Evolutionary conservation across 2,113 vertebrate genomes (phyloP), one percentile per base, ranked within the genome.

Genomic region (Cinclus mexicanus): DNA sequence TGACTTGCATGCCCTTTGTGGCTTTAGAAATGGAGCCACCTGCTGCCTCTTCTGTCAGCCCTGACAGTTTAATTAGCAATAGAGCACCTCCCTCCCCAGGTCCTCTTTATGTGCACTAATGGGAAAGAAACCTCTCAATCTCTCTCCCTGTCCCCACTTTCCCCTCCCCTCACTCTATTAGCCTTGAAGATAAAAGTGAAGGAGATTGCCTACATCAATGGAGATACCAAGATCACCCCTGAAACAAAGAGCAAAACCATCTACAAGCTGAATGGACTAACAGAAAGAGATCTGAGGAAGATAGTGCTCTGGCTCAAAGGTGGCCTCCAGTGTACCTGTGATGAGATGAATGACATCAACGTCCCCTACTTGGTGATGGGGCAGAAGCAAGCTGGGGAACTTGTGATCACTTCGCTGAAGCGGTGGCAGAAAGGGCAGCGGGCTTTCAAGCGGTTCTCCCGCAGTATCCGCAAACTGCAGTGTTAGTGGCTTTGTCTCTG

Each of bases 141-240:
- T 94, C 87, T 96, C 83, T 94, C 76, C 67, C 81, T 68, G 64
- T 61, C 63, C 50, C 52, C 50, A 7, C 71, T 84, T 81, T 87
- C 74, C 91, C 95, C 86, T 77, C 74, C 83, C 42, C 68, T 96
- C 29, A 3, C 89, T 91, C 81, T 95, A 72, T 50, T 89, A 99
- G 99, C 99, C 52, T 97, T 99, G 96, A 99, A 99, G 98, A 99
- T 99, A 98, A 99, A 99, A 98, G 99, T 99, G 74, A 99, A 99
- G 97, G 99, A 99, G 98, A 99, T 99, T 96, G 98, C 99, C 83
- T 99, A 99, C 98, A 98, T 99, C 98, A 99, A 99, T 87, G 98
- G 99, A 14, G 99, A 99, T 97, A 99, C 99, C 96, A 99, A 99
- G 94, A 99, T 99, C 97, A 98, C 99, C 77, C 99, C 99, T 0